A percentile compares a stretch with the other conserved stretches of the same genome.
Evolutionary conservation across 2,888 invertebrate species (phyloP).

Genomic region (Phymatocera aterrima): DNA sequence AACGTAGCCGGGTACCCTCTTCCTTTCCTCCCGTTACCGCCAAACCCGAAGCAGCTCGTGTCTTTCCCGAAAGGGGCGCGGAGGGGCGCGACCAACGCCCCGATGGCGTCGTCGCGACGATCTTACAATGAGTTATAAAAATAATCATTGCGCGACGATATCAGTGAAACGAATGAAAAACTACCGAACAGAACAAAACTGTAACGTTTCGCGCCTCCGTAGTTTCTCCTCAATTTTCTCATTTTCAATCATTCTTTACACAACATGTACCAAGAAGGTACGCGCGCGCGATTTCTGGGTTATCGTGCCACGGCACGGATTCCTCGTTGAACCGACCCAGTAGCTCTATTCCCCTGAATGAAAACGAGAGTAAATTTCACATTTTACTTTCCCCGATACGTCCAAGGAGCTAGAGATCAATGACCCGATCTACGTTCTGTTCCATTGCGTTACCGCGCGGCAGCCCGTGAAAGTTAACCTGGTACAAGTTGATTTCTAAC

Average conservation of each 20-base stretch:
- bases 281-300: background rate
- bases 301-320: slow-evolving; percentile 28
- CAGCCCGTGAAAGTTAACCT: too few species aligned
- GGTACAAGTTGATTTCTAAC: slow-evolving; percentile 23
- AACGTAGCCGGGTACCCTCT: background rate
- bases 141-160: too few species aligned
- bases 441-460: too few species aligned
- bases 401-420: background rate
- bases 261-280: background rate
- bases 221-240: too few species aligned
- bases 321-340: background rate
- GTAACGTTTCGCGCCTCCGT: too few species aligned
- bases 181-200: too few species aligned
- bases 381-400: background rate
- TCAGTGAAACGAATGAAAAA: too few species aligned
- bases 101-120: too few species aligned
- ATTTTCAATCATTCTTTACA: background rate
- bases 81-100: too few species aligned
- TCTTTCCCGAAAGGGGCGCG: too few species aligned
- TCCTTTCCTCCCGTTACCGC: background rate
- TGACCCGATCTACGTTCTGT: background rate
- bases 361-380: slow-evolving; percentile 35
- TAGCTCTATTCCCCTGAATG: background rate
- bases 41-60: too few species aligned
- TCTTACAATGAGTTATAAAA: too few species aligned